Base-by-base conservation (phyloP, 2,888 invertebrate species). In the Scaptomyza tumidula region DNA sequence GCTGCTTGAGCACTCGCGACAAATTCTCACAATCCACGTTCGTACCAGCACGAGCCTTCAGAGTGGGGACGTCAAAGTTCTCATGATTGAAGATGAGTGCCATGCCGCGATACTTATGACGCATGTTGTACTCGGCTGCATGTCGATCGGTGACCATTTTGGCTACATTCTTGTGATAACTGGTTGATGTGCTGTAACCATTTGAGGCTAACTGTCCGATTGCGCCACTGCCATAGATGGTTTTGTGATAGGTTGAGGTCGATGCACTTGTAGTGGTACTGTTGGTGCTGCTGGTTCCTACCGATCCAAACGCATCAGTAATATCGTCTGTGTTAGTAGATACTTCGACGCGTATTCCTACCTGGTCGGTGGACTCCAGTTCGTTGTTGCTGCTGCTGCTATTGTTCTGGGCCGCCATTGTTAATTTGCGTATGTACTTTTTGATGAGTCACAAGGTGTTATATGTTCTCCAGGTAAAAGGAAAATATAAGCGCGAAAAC, bases 81-180 rank as follows among this genome's bases (percentile, higher is more conserved):
- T 97, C 97, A 90, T 98, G 98, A 90, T 98, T 98, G 89, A 98
- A 97, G 87, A 98, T 96, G 35, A 98, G 91, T 2, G 98, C 98
- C 85, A 95, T 92, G 29, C 98, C 98, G 63, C 98, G 94, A 76
- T 94, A 93, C 77, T 94, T 93, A 91, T 98, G 96, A 77, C 94
- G 94, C 98, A 98, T 98, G 80, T 96, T 96, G 91, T 98, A 98
- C 90, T 95, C 95, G 0, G 94, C 93, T 0, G 96, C 95, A 91
- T 96, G 95, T 77, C 95, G 94, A 58, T 94, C 94, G 1, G 94
- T 94, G 6, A 95, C 94, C 95, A 95, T 95, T 73, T 89, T 93
- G 86, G 92, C 94, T 10, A 78, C 77, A 67, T 81, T 86, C 24
- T 88, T 90, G 48, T 67, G 58, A 65, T 85, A 89, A 37, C 54